Evolutionary conservation across 2,888 invertebrate species (phyloP), one percentile per base, ranked within the genome.

Genomic region (Pammene fasciana): DNA sequence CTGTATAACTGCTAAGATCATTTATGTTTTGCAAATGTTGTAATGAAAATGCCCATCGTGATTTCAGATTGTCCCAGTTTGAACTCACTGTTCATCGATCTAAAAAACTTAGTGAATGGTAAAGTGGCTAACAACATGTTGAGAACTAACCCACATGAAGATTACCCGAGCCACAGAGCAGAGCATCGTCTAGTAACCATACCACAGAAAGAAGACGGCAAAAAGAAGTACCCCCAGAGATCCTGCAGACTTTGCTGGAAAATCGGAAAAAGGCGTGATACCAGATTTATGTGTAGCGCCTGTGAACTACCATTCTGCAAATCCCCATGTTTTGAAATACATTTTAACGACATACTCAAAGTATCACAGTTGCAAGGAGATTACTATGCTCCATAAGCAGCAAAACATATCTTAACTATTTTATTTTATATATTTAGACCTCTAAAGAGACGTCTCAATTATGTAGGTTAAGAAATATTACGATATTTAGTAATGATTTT

Each of bases 21-120:
- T 73, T 73, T 76, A 72, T 79, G 45, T 68, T 74, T 76, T 74
- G 68, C 74, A 77, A 79, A 75, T 76, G 76, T 76, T 76, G 77
- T 83, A 86, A 82, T 88, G 91, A 92, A 91, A 92, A 93, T 92
- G 90, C 87, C 93, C 87, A 91, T 90, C 93, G 90, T 93, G 91
- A 84, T 93, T 93, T 92, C 93, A 93, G 93, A 93, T 92, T 87
- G 89, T 73, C 85, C 86, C 86, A 85, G 89, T 82, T 84, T 92
- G 82, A 90, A 84, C 83, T 87, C 93, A 77, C 87, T 92, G 82
- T 91, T 92, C 86, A 86, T 89, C 84, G 89, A 92, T 82, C 87
- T 92, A 81, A 92, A 92, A 88, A 91, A 90, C 84, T 87, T 92
- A 86, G 92, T 91, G 78, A 92, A 92, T 72, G 91, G 92, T 79